phyloP scores from a whole-genome alignment of 2,888 invertebrate genomes.

The Epistrophella euchroma region DNA sequence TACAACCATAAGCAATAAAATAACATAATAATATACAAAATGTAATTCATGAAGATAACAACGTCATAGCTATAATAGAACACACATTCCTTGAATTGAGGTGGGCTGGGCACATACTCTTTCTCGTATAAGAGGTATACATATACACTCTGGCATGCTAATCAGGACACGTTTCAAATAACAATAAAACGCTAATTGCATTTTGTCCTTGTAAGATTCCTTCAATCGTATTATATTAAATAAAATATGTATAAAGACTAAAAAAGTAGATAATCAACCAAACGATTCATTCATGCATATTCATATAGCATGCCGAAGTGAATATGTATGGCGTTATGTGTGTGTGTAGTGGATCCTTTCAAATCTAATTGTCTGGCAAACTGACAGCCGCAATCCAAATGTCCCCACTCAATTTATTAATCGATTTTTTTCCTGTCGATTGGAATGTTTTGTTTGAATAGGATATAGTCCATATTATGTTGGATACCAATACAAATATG shows the following conservation, averaged over 20 bases:
- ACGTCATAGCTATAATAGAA: background rate
- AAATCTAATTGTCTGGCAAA: conserved; percentile 67
- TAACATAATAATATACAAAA: conserved; percentile 21
- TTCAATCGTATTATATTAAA: conserved; percentile 14
- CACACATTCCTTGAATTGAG: conserved; percentile 16
- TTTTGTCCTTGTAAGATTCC: conserved; percentile 64
- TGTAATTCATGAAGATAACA: conserved; percentile 7
- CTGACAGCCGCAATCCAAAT: conserved; percentile 41
- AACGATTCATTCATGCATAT: background rate
- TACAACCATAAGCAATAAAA: conserved; percentile 10
- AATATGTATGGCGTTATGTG: background rate
- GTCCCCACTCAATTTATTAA: conserved; percentile 43
- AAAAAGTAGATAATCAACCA: background rate
- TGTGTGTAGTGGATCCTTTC: conserved; percentile 9
- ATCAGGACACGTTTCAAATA: conserved; percentile 73
- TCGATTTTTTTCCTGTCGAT: conserved; percentile 54
- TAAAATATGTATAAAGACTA: background rate
- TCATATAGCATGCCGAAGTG: background rate
- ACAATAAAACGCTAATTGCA: conserved; percentile 75
- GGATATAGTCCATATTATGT: background rate
- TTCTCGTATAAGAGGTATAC: too few relatives aligned
- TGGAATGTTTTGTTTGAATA: conserved; percentile 14
- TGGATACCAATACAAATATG: conserved; percentile 45
- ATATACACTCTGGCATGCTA: conserved; percentile 51
- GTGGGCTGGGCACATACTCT: background rate